Conservation (phyloP, 2,888 invertebrate species). For the Troilus luridus region DNA sequence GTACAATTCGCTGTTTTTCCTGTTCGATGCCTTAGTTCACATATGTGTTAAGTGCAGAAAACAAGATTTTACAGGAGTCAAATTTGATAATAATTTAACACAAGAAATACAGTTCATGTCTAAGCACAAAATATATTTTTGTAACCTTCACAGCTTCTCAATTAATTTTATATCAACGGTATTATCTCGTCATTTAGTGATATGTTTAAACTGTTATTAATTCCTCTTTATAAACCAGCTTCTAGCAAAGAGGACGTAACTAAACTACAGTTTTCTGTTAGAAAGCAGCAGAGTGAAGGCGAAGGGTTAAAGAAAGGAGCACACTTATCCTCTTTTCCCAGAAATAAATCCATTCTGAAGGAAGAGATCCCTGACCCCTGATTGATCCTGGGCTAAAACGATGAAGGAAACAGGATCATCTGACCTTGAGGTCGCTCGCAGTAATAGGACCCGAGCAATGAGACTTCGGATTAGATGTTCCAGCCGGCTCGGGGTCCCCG, state of each 20-base stretch:
- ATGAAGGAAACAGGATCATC: conserved; percentile 46
- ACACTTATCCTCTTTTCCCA: neutral
- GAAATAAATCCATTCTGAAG: neutral
- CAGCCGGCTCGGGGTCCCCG: neutral
- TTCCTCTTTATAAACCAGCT: neutral
- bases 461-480: conserved; percentile 40
- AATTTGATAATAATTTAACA: no score
- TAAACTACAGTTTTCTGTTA: neutral
- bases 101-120: no score
- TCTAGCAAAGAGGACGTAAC: neutral
- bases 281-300: neutral
- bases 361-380: conserved; percentile 13
- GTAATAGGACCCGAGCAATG: conserved; percentile 28
- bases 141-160: no score
- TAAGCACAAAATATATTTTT: no score
- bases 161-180: no score
- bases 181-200: neutral
- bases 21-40: no score
- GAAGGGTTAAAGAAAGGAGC: neutral
- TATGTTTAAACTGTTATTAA: neutral
- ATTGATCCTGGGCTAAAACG: conserved; percentile 37
- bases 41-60: no score
- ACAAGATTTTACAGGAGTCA: no score
- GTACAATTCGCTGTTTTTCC: no score
- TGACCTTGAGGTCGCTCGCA: neutral